These are phyloP conservation scores for Ovis aries DNA, from an alignment of 2,113 vertebrate species.

Conservation along the genomic window ARS-UI_Ramb_v3.0 NC_056067.1:49269501-49270000, in stretches of 20 bases:
- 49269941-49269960: background rate
- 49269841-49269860: background rate
- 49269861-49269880: background rate
- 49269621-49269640: background rate
- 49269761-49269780: background rate
- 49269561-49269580: background rate
- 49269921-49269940: background rate
- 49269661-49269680: background rate
- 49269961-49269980: background rate
- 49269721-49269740: background rate
- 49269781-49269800: too few relatives aligned
- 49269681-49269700: background rate
- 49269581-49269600: background rate
- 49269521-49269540: conserved; percentile 10
- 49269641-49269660: background rate
- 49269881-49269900: background rate
- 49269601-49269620: background rate
- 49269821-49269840: background rate
- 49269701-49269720: background rate
- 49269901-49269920: background rate
- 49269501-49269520: conserved; percentile 57
- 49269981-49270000: background rate
- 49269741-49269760: background rate
- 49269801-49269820: background rate
- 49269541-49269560: conserved; percentile 14